Base-by-base conservation (phyloP, 1,140 invertebrate species). In the Hormaphis cornu region DNA sequence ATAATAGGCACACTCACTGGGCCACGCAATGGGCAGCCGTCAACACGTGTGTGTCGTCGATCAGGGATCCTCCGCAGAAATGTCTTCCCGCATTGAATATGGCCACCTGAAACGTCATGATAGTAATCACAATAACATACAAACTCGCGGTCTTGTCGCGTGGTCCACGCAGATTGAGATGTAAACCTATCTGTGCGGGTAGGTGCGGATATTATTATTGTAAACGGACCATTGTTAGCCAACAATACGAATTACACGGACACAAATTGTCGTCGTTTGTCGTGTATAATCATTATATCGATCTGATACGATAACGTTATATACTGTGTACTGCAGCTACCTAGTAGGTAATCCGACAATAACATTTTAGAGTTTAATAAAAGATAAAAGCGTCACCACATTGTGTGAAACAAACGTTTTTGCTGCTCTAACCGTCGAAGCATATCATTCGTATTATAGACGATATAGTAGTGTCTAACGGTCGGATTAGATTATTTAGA, bases 21-120 rank as follows among this genome's bases (percentile, higher is more conserved):
- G 89, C 89, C 46, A 93, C 88, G 76, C 93, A 96, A 79, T 96
- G 93, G 14, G 93, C 92, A 1, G 93, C 93, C 2, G 92, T 89
- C 1, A 97, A 79, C 28, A 95, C 86, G 77, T 93, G 93, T 35
- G 75, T 79, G 50, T 86, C 82, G 74, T 92, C 90, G 52, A 95
- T 89, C 16, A 95, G 81, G 0, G 92, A 90, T 7, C 91, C 93
- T 1, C 91, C 93, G 77, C 93, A 95, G 77, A 94, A 93, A 76
- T 93, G 89, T 56, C 89, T 83, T 28, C 87, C 88, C 12, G 82
- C 83, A 76, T 91, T 92, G 75, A 93, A 90, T 2, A 94, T 78
- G 14, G 86, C 90, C 1, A 85, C 88, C 79, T 79, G 70, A 24
- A 73, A 76, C 56, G 66, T 52, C 2, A 70, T 26, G 14, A 53